These are phyloP conservation scores for Chamaetylas fuelleborni DNA, from an alignment of 2,113 vertebrate species.

Conservation along the genomic window DNA sequence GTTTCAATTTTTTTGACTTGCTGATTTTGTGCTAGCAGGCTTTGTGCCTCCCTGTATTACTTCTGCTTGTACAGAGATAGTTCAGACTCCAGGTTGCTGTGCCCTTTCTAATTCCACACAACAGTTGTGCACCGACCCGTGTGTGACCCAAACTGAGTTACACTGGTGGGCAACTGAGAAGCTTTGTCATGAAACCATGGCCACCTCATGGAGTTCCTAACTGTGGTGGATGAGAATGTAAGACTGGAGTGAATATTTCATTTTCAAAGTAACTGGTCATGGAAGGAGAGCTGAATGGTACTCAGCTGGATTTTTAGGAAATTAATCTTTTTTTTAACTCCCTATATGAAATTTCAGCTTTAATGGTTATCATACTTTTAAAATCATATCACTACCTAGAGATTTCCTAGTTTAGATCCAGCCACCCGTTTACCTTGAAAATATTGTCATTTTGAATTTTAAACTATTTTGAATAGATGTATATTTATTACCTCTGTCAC, in stretches of 20 bases:
- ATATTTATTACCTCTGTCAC: not conserved
- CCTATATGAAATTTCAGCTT: not conserved
- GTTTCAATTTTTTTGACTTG: not conserved
- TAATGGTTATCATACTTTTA: not conserved
- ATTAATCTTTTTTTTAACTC: not conserved
- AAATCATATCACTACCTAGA: not conserved
- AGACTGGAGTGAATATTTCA: not conserved
- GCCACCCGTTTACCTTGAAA: not conserved
- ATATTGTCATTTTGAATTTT: not conserved
- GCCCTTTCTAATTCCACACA: not conserved
- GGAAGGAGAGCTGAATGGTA: not conserved
- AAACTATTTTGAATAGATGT: not conserved
- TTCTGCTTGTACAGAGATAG: not conserved
- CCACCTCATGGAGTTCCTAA: not conserved
- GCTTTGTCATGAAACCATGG: not conserved
- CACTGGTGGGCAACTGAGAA: not conserved
- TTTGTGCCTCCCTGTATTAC: not conserved
- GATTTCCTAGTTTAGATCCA: not conserved
- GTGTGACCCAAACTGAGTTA: not conserved
- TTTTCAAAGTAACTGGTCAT: not conserved
- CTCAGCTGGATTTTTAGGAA: not conserved
- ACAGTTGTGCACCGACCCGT: accelerated
- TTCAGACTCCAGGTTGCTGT: not conserved
- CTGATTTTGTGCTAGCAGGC: not conserved
- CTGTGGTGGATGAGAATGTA: not conserved